Conservation (phyloP, 1,140 invertebrate species). For the Drosophila chauvacae region DNA sequence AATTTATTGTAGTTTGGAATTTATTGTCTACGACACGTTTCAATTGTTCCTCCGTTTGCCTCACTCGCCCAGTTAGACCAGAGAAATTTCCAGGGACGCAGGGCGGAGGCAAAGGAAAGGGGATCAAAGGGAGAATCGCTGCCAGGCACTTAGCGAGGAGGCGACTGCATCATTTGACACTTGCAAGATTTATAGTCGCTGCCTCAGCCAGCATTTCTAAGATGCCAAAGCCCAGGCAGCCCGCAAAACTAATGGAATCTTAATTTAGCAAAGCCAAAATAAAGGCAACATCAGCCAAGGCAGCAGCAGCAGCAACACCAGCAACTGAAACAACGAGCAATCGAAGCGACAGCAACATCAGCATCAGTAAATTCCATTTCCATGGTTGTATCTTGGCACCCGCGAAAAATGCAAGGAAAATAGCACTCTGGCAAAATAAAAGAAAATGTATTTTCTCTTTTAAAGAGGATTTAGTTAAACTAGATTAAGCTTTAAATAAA, state of each 20-base stretch:
- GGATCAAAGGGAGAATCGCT: constrained; percentile 60
- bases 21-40: constrained; percentile 83
- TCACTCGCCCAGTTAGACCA: constrained; percentile 59
- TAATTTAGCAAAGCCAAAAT: constrained; percentile 83
- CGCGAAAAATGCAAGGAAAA: constrained; percentile 61
- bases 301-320: constrained; percentile 42
- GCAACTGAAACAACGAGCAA: constrained; percentile 23
- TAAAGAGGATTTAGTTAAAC: constrained; percentile 18
- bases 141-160: constrained; percentile 75
- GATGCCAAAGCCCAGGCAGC: constrained; percentile 67
- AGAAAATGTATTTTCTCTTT: not conserved
- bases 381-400: constrained; percentile 59
- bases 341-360: constrained; percentile 47
- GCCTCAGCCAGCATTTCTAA: constrained; percentile 78
- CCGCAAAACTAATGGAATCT: constrained; percentile 83
- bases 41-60: constrained; percentile 68
- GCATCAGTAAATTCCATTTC: constrained; percentile 72
- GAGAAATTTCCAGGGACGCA: constrained; percentile 27
- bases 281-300: constrained; percentile 53
- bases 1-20: constrained; percentile 83
- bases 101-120: not conserved
- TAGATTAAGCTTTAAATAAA: not conserved
- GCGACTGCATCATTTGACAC: constrained; percentile 75
- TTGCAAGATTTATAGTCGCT: constrained; percentile 79
- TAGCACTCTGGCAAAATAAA: constrained; percentile 8